Conservation (phyloP, 2,113 vertebrate species). For the Rhombomys opimus region DNA sequence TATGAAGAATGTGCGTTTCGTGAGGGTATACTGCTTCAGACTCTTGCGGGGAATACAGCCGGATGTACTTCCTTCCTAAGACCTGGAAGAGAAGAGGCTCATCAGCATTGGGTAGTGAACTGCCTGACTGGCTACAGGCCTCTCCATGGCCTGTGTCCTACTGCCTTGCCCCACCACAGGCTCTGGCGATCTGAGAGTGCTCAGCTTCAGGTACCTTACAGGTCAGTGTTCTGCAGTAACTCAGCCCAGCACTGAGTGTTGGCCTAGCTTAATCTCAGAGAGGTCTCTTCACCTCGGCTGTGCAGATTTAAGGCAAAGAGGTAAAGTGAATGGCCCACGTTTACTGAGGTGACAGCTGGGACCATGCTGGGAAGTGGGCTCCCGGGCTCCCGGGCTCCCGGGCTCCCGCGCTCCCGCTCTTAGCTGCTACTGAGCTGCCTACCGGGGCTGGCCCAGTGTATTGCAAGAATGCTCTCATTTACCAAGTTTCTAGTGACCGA, state of each 20-base stretch:
- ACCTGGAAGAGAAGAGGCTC: constrained; percentile 86
- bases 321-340: neutral
- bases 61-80: constrained; percentile 95
- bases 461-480: neutral
- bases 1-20: constrained; percentile 93
- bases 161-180: accelerated
- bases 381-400: neutral
- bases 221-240: neutral
- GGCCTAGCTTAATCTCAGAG: too few species aligned
- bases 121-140: neutral
- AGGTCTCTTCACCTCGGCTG: neutral
- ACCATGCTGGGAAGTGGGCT: neutral
- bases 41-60: constrained; percentile 91
- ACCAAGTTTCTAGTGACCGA: neutral
- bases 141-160: accelerated
- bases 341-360: neutral
- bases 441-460: neutral
- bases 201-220: neutral
- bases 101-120: neutral
- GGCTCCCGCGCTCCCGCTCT: neutral
- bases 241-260: neutral
- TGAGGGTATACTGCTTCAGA: constrained; percentile 94
- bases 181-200: neutral
- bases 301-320: neutral
- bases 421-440: neutral